Base-by-base conservation (phyloP, 92 coral and sea anemone species). In the Actinernus sp. region DNA sequence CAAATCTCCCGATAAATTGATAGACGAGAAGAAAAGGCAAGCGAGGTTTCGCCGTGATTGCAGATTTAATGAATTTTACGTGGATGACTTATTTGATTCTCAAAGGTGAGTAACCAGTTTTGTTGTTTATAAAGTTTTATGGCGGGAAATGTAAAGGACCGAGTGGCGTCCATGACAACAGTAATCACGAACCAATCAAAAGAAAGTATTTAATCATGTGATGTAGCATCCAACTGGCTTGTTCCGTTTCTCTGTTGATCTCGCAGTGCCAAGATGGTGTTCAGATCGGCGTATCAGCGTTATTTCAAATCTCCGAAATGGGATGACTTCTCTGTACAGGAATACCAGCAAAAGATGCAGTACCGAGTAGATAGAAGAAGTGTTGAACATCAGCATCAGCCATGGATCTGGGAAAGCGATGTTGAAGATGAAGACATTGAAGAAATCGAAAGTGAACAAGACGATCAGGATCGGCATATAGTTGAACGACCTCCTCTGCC, bases 371-470 rank as follows among this genome's bases (percentile, higher is more conserved):
- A 92, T 48, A 90, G 99, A 51, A 81, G 99, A 58, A 87, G 90
- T 45, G 84, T 95, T 11, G 99, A 95, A 41, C 99, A 95, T 36
- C 84, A 75, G 54, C 99, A 95, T 39, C 82, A 95, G 45, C 92
- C 95, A 0, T 95, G 94, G 95, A 52, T 61, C 18, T 95, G 99
- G 99, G 95, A 91, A 54, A 87, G 97, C 63, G 97, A 83, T 1
- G 58, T 62, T 14, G 95, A 87, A 43, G 76, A 80, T 24, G 83
- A 83, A 6, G 74, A 77, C 66, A 88, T 76, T 43, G 92, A 79
- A 60, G 90, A 78, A 63, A 56, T 71, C 13, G 78, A 64, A 18
- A 63, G 55, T 24, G 79, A 51, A 4, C 63, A 69, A 13, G 53
- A 81, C 31, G 58, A 26, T 32, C 59, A 31, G 13, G 55, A 44